Base-by-base conservation (phyloP, 2,797 vertebrate species). In the Pagetopsis macropterus region DNA sequence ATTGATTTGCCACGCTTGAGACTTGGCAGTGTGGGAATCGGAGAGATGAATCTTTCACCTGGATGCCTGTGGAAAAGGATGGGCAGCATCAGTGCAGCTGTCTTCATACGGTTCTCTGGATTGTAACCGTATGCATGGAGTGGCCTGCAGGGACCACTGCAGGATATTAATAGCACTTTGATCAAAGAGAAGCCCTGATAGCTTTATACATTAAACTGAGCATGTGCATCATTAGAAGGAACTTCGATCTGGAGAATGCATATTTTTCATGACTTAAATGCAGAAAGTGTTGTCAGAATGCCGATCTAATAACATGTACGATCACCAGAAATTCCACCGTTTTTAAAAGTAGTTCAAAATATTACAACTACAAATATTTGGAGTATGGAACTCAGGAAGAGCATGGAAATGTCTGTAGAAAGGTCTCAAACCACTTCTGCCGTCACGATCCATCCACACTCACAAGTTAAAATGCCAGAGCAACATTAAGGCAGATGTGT, bases 91-190 rank as follows among this genome's bases (percentile, higher is more conserved):
- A 54, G 40, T 70, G 67, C 41, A 54, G 63, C 72, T 61, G 49
- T 84, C 75, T 87, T 40, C 65, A 80, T 82, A 52, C 65, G 65
- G 55, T 43, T 82, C 48, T 78, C 50, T 84, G 56, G 45, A 68
- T 86, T 84, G 81, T 75, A 75, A 60, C 69, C 46, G 37, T 79
- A 75, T 81, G 65, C 69, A 83, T 72, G 52, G 62, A 78, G 58
- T 78, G 60, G 45, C 57, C 70, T 83, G 60, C 67, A 70, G 83
- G 62, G 85, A 84, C 76, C 54, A 84, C 81, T 86, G 81, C 72
- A 76, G 82, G 70, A 72, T 89, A 86, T 88, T 91, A 88, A 91
- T 88, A 84, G 76, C 66, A 71, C 46, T 81, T 70, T 83, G 70
- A 89, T 88, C 81, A 87, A 88, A 88, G 82, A 71, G 65, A 78